These are phyloP conservation scores for Zaprionus capensis DNA, from an alignment of 1,140 invertebrate species.

Conservation along the genomic window DNA sequence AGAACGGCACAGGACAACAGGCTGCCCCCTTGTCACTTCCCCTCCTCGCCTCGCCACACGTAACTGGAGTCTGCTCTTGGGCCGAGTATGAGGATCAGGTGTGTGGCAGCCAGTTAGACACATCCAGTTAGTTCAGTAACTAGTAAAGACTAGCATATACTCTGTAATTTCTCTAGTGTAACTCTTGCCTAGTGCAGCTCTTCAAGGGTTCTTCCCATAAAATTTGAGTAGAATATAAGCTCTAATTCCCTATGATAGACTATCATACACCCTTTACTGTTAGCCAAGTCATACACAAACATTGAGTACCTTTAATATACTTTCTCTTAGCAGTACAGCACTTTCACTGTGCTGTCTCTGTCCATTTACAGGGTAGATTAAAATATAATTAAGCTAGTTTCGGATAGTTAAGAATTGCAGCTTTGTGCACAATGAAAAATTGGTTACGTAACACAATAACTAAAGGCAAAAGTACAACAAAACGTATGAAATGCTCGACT, in stretches of 20 bases:
- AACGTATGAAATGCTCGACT: not conserved
- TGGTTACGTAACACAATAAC: not conserved
- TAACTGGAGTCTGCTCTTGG: not conserved
- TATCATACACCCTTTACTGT: too few relatives aligned
- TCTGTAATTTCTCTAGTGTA: not conserved
- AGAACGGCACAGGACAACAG: slow-evolving; percentile 17
- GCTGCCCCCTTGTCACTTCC: not conserved
- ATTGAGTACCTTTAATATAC: too few relatives aligned
- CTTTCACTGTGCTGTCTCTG: not conserved
- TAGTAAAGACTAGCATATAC: not conserved
- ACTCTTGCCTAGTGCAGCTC: too few relatives aligned
- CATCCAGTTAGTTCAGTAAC: not conserved
- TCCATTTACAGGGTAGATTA: not conserved
- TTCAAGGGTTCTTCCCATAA: not conserved
- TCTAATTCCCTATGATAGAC: too few relatives aligned
- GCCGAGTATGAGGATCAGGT: not conserved
- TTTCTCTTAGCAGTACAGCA: too few relatives aligned
- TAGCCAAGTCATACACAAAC: too few relatives aligned
- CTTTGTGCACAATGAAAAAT: not conserved
- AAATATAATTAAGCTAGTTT: slow-evolving; percentile 6
- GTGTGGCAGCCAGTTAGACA: not conserved
- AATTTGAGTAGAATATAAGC: not conserved
- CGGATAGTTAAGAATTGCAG: not conserved
- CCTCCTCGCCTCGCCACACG: not conserved
- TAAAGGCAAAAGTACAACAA: not conserved